These are phyloP conservation scores for Epizoanthus fatuus DNA, from an alignment of 92 coral and sea anemone species.

Conservation along the genomic window DNA sequence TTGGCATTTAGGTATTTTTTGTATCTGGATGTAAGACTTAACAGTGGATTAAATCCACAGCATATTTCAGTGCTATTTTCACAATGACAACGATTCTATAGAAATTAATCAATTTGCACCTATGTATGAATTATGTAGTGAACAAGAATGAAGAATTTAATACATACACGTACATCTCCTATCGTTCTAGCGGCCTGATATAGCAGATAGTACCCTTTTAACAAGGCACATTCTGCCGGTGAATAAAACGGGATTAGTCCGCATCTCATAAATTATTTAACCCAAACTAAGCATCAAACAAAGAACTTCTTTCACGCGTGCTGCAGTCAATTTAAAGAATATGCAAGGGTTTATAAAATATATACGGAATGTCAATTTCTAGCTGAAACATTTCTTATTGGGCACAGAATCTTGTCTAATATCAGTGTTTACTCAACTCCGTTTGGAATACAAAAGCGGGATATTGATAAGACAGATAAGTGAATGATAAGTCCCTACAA, in stretches of 20 bases:
- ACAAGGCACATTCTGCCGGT: background rate
- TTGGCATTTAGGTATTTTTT: too few relatives aligned
- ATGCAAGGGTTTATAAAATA: background rate
- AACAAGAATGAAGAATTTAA: background rate
- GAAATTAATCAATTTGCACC: slow-evolving; percentile 16
- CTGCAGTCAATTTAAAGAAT: background rate
- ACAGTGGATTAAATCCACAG: too few relatives aligned
- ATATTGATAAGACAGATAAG: slow-evolving; percentile 3
- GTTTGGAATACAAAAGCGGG: slow-evolving; percentile 12
- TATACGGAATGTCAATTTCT: background rate
- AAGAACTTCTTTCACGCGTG: background rate
- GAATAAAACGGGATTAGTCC: slow-evolving; percentile 12
- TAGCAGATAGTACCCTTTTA: background rate
- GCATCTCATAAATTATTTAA: slow-evolving; percentile 21
- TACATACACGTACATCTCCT: background rate
- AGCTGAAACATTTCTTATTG: slow-evolving; percentile 10
- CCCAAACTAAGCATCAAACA: slow-evolving; percentile 3
- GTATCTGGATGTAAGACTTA: too few relatives aligned
- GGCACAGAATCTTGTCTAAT: background rate
- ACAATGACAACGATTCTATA: background rate
- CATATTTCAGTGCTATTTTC: slow-evolving; percentile 14
- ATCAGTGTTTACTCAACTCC: slow-evolving; percentile 9
- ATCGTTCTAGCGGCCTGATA: background rate
- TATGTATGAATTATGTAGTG: slow-evolving; percentile 3
- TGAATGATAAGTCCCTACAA: background rate